Conservation (phyloP, 1,140 invertebrate genomes). For the Epicauta chinensis region DNA sequence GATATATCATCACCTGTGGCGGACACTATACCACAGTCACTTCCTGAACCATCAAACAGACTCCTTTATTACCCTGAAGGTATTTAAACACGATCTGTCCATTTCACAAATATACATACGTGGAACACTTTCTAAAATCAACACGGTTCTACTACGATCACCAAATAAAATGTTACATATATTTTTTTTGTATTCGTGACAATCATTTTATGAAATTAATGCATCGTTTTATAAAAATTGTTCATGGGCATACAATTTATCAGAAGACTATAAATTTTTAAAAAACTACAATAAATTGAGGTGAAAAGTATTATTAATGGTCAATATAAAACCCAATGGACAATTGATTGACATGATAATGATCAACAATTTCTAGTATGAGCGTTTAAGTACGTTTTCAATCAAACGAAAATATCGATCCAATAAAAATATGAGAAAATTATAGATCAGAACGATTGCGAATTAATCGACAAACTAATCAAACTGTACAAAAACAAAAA, state of each 20-base stretch:
- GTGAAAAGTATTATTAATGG: slow-evolving; percentile 12
- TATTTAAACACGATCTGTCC: slow-evolving; percentile 8
- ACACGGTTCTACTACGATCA: too few relatives aligned
- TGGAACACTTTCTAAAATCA: slow-evolving; percentile 21
- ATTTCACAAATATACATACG: slow-evolving; percentile 11
- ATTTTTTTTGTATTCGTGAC: too few relatives aligned
- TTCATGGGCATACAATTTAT: too few relatives aligned
- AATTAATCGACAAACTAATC: slow-evolving; percentile 1
- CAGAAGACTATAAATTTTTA: too few relatives aligned
- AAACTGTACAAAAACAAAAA: too few relatives aligned
- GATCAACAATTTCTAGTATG: slow-evolving; percentile 16
- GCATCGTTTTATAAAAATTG: too few relatives aligned
- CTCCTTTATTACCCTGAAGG: slow-evolving; percentile 12
- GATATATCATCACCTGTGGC: slow-evolving; percentile 24
- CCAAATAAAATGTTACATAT: too few relatives aligned
- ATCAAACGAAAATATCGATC: slow-evolving; percentile 14
- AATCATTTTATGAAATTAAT: too few relatives aligned
- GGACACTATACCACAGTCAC: slow-evolving; percentile 11
- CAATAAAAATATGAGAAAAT: slow-evolving; percentile 10
- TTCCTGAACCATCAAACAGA: slow-evolving; percentile 15
- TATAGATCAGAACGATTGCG: slow-evolving; percentile 12
- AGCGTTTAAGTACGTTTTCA: slow-evolving; percentile 16
- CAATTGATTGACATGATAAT: slow-evolving; percentile 17
- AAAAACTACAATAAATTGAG: too few relatives aligned
- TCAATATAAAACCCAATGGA: slow-evolving; percentile 6